These are phyloP conservation scores for Tamias sibiricus DNA, from an alignment of 2,113 vertebrate species.

Conservation along the genomic window DNA sequence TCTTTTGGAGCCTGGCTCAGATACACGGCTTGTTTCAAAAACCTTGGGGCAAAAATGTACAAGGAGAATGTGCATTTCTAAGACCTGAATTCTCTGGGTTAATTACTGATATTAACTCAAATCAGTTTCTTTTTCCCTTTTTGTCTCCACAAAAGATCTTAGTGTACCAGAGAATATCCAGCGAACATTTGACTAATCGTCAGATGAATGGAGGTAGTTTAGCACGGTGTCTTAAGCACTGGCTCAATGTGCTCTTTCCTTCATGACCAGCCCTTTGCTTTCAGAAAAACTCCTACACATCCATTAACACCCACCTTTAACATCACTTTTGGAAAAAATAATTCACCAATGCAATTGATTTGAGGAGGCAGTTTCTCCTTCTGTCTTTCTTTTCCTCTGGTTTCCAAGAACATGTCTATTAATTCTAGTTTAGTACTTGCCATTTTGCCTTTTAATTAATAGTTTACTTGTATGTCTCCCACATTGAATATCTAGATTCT, in stretches of 20 bases:
- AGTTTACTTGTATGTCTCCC: background rate
- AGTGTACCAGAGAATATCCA: background rate
- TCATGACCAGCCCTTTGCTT: constrained; percentile 36
- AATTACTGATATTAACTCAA: constrained; percentile 21
- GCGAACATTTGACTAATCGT: background rate
- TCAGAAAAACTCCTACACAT: constrained; percentile 58
- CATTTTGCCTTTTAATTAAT: background rate
- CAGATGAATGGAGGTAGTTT: background rate
- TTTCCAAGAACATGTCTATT: background rate
- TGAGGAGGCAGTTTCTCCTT: background rate
- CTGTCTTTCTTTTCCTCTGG: background rate
- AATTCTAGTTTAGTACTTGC: background rate
- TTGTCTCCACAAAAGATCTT: constrained; percentile 31
- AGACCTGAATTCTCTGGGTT: constrained; percentile 6
- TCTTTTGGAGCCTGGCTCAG: background rate
- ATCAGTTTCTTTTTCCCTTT: background rate
- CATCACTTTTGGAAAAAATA: constrained; percentile 42
- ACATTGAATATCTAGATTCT: background rate
- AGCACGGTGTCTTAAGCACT: background rate
- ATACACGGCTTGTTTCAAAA: constrained; percentile 50
- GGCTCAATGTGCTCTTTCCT: constrained; percentile 9
- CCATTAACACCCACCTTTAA: constrained; percentile 51
- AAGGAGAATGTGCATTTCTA: background rate
- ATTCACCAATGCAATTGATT: background rate
- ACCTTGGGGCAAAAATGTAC: background rate